These are phyloP conservation scores for Capitulum mitella DNA, from an alignment of 2,888 invertebrate species.

Conservation along the genomic window DNA sequence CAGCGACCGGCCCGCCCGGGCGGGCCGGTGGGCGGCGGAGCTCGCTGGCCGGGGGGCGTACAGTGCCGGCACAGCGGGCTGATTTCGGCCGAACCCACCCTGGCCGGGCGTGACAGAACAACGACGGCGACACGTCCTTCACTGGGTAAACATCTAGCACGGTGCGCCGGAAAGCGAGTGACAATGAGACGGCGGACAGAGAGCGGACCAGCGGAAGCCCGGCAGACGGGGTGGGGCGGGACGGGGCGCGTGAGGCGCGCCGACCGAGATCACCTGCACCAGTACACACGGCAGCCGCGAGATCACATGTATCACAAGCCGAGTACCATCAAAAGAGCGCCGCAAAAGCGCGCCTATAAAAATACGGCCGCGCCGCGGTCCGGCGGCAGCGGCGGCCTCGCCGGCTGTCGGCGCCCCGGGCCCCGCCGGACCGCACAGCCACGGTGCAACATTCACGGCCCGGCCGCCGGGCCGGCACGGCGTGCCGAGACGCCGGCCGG, in stretches of 20 bases:
- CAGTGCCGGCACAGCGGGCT: no score
- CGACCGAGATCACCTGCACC: neutral
- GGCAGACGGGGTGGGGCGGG: neutral
- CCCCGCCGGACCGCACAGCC: no score
- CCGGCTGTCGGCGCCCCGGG: no score
- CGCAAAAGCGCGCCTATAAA: constrained; percentile 21
- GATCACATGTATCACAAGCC: constrained; percentile 23
- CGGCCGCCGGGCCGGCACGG: no score
- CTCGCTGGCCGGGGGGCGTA: neutral
- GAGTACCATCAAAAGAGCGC: neutral
- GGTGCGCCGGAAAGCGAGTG: neutral
- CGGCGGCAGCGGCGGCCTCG: no score
- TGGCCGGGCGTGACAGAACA: no score
- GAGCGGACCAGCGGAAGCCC: neutral
- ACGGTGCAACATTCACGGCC: no score
- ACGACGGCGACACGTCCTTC: no score
- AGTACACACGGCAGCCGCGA: neutral
- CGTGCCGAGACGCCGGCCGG: no score
- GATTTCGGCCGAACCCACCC: no score
- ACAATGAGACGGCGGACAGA: neutral
- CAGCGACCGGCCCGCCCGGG: neutral
- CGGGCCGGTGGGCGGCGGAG: neutral
- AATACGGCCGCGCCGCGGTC: neutral
- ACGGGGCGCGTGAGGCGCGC: neutral
- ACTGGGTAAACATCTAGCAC: neutral